Conservation (phyloP, 2,113 vertebrate species). For the Engraulis encrasicolus region DNA sequence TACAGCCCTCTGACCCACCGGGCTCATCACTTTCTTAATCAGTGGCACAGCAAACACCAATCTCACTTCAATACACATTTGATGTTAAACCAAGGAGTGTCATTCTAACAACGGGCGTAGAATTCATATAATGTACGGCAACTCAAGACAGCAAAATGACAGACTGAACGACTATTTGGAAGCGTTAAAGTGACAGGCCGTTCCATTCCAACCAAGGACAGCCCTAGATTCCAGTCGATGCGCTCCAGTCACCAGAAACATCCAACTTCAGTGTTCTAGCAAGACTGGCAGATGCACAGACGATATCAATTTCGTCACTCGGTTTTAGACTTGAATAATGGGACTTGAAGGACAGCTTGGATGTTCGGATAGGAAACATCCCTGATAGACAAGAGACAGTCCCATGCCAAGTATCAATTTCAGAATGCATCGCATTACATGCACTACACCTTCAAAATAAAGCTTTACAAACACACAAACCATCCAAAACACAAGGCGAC, state of each 20-base stretch:
- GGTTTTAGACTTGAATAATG: no score
- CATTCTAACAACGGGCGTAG: no score
- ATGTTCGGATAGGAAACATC: not conserved
- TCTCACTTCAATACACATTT: not conserved
- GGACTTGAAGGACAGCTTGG: not conserved
- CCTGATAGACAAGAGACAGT: not conserved
- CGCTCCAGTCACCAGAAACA: not conserved
- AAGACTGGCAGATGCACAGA: no score
- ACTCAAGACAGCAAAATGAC: no score
- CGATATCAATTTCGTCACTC: no score
- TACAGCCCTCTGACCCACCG: not conserved
- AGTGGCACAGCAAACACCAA: not conserved
- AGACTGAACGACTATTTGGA: no score
- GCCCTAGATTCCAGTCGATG: not conserved
- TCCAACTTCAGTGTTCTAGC: not conserved
- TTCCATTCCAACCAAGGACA: not conserved
- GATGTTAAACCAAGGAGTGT: no score
- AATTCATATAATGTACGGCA: no score
- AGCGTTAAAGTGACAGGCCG: no score
- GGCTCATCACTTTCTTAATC: not conserved
- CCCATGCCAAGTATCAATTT: not conserved
- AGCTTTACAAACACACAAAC: not conserved
- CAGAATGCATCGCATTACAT: not conserved
- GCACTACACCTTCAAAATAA: no score
- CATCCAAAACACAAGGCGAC: not conserved